Percentiles rank a stretch among this genome's conserved stretches.
Evolutionary conservation across 2,797 vertebrate genomes (phyloP).

Genomic region (Vultur gryphus): DNA sequence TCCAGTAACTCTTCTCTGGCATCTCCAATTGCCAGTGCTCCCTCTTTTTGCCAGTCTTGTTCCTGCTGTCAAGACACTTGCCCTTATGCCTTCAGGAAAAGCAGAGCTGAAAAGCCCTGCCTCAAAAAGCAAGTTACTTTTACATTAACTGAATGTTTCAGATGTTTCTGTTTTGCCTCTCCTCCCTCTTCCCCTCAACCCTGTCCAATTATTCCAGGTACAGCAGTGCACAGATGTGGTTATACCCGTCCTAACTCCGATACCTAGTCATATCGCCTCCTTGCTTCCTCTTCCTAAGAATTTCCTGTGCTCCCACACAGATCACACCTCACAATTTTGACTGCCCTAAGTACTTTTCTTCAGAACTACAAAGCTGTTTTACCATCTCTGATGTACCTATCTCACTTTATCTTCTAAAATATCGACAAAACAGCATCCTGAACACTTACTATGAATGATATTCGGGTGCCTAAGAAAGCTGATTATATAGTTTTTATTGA

Average conservation of each 20-base stretch:
- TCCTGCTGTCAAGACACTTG: background rate
- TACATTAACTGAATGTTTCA: background rate
- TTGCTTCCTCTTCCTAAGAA: background rate
- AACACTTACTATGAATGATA: background rate
- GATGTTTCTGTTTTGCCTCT: background rate
- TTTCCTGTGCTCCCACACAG: background rate
- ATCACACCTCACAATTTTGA: background rate
- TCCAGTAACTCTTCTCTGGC: background rate
- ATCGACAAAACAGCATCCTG: background rate
- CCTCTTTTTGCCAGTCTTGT: background rate
- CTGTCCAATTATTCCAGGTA: background rate
- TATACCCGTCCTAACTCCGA: background rate
- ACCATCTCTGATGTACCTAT: background rate
- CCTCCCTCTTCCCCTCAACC: background rate
- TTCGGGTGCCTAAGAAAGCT: background rate
- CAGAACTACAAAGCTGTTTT: background rate
- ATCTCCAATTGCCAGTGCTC: background rate
- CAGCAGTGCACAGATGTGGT: background rate
- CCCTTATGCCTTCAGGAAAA: background rate
- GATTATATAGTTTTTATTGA: background rate
- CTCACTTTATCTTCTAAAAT: background rate
- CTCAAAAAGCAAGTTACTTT: background rate
- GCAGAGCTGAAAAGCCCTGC: background rate
- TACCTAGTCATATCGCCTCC: background rate
- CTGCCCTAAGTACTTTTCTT: accelerated